Base-by-base conservation (phyloP, 2,797 vertebrate genomes). In the Salarias fasciatus region DNA sequence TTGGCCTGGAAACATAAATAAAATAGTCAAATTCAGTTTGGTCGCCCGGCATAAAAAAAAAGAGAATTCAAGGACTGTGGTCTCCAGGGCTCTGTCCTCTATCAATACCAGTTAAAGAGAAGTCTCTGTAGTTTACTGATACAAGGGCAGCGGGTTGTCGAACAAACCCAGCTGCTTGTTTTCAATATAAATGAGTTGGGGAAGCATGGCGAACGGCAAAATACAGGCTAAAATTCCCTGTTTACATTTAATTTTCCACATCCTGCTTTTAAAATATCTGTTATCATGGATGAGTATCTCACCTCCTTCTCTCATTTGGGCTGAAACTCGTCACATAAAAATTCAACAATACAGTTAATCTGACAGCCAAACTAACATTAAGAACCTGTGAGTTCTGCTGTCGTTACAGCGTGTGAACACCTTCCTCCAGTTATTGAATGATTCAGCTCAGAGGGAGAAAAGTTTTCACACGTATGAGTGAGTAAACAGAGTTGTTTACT, bases 41-140 rank as follows among this genome's bases (percentile, higher is more conserved):
- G 66, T 73, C 70, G 53, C 7, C 9, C 41, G 11, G 8, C 38
- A 49, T 53, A 2, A 76, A 55, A 60, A 48, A 48, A 5, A 5
- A 50, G 14, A n/a, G 35, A 57, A 67, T 73, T 72, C 29, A 60
- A 48, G n/a, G 46, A 70, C 58, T 35, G 36, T 46, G 45, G 54
- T 80, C 66, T 83, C 69, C 8, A 5, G 53, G 65, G 59, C 4
- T n/a, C 44, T 55, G 40, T 38, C 53, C 40, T 65, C 57, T 62
- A 75, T 82, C 67, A 75, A 77, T 82, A 69, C 48, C 38, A 62
- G 63, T 69, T 71, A 57, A 79, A 73, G 30, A 33, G 24, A 52
- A 63, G 51, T 72, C 51, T 72, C 63, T 72, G 57, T 48, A 65
- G 63, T 40, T 61, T 61, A 62, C 69, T 73, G 61, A 76, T 48